phyloP scores from a whole-genome alignment of 64 coral and sea anemone genomes.

The Platygyra sinensis region DNA sequence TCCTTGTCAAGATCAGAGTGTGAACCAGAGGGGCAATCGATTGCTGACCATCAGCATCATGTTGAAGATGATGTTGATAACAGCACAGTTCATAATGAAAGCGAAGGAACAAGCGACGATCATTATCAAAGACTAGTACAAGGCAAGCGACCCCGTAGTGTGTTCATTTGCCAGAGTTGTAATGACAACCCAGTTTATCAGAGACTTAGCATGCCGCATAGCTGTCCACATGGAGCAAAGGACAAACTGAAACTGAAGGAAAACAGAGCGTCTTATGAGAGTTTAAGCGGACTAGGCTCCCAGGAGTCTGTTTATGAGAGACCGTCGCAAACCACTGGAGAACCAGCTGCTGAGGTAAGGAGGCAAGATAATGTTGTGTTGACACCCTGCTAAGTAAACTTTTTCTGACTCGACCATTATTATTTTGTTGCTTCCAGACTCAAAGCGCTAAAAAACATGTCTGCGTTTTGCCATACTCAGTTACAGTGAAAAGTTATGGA shows the following conservation, averaged over 20 bases:
- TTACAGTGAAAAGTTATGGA: too few relatives aligned
- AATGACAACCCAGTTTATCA: constrained; percentile 10
- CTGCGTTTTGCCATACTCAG: too few relatives aligned
- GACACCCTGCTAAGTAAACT: too few relatives aligned
- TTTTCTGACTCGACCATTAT: background rate
- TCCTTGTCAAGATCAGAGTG: background rate
- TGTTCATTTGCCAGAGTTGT: constrained; percentile 23
- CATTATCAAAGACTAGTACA: background rate
- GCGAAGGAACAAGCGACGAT: background rate
- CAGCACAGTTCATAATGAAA: background rate
- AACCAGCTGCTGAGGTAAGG: background rate
- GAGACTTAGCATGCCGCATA: background rate
- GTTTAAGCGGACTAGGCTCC: background rate
- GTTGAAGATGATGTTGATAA: background rate
- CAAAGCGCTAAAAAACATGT: too few relatives aligned
- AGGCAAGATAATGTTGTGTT: background rate
- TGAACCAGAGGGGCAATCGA: background rate
- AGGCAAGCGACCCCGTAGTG: background rate
- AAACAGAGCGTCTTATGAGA: constrained; percentile 26
- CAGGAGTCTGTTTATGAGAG: constrained; percentile 16
- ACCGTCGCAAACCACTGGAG: background rate
- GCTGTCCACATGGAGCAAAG: background rate
- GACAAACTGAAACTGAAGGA: background rate
- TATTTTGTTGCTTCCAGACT: too few relatives aligned
- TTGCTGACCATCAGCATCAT: background rate